Evolutionary conservation across 2,888 invertebrate species (phyloP).

Genomic region (Lasioglossum leucozonium): DNA sequence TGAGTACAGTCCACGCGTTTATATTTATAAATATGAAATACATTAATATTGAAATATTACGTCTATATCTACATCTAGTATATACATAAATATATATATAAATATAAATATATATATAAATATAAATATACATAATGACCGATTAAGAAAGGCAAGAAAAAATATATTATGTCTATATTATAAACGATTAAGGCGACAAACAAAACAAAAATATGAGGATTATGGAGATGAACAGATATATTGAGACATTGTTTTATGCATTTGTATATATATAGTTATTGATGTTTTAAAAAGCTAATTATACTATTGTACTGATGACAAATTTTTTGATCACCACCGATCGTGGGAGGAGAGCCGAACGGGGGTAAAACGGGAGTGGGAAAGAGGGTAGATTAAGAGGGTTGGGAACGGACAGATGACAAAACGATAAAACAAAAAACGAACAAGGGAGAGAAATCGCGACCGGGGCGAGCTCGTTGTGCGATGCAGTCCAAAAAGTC

Average conservation of each 20-base stretch:
- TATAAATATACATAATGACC: slow-evolving; percentile 74
- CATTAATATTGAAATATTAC: slow-evolving; percentile 80
- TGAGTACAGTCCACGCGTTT: slow-evolving; percentile 82
- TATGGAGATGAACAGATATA: slow-evolving; percentile 76
- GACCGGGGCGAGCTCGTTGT: slow-evolving; percentile 61
- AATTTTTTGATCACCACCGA: slow-evolving; percentile 75
- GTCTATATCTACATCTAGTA: slow-evolving; percentile 76
- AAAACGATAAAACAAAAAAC: not conserved
- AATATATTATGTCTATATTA: slow-evolving; percentile 70
- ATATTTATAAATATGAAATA: slow-evolving; percentile 80
- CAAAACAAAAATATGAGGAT: slow-evolving; percentile 73
- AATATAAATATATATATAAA: slow-evolving; percentile 64
- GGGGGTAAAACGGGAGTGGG: slow-evolving; percentile 27
- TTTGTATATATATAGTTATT: slow-evolving; percentile 85
- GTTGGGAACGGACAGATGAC: slow-evolving; percentile 4
- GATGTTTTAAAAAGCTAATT: slow-evolving; percentile 82
- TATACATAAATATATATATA: slow-evolving; percentile 56
- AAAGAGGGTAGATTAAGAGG: slow-evolving; percentile 16
- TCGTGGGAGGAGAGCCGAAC: slow-evolving; percentile 54
- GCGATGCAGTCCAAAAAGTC: slow-evolving; percentile 52
- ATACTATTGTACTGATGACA: slow-evolving; percentile 78
- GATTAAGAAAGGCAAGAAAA: slow-evolving; percentile 69
- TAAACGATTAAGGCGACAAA: slow-evolving; percentile 70
- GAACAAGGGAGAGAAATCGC: slow-evolving; percentile 16
- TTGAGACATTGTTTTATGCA: slow-evolving; percentile 83